Conservation (phyloP, 1,140 invertebrate genomes). For the Drosophila mauritiana region DNA sequence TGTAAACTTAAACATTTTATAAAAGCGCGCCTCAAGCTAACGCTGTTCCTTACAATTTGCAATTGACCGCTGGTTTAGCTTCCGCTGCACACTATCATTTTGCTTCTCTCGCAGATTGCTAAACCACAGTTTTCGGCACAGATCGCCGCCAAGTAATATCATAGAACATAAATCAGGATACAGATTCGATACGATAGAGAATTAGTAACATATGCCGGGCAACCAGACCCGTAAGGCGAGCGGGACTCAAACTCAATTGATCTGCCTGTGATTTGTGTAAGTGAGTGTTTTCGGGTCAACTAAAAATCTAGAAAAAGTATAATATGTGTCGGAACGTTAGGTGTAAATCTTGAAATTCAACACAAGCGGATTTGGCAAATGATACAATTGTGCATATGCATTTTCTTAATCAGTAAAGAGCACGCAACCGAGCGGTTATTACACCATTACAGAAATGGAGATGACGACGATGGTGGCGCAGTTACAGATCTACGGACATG, state of each 20-base stretch:
- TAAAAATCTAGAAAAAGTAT: constrained; percentile 77
- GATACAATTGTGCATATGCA: constrained; percentile 16
- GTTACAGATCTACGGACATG: constrained; percentile 46
- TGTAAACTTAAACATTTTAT: constrained; percentile 74
- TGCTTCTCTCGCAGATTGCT: constrained; percentile 13
- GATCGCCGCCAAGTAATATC: constrained; percentile 57
- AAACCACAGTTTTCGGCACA: constrained; percentile 30
- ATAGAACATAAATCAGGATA: constrained; percentile 58
- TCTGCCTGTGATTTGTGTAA: constrained; percentile 44
- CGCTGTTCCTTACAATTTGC: constrained; percentile 46
- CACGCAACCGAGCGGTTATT: constrained; percentile 55
- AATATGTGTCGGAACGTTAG: constrained; percentile 66
- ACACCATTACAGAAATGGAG: constrained; percentile 49
- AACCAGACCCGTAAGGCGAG: constrained; percentile 48
- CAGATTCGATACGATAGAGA: constrained; percentile 69
- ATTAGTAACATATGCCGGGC: constrained; percentile 54
- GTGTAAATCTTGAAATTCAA: constrained; percentile 18
- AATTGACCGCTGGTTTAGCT: constrained; percentile 16
- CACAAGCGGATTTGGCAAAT: constrained; percentile 12
- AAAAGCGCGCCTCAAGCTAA: constrained; percentile 60
- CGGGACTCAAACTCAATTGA: constrained; percentile 49
- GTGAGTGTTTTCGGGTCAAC: constrained; percentile 53
- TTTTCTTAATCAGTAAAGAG: constrained; percentile 42
- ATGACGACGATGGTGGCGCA: constrained; percentile 14
- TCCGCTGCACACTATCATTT: constrained; percentile 32